phyloP scores from a whole-genome alignment of 2,888 invertebrate genomes.

The Mylabris sibirica region DNA sequence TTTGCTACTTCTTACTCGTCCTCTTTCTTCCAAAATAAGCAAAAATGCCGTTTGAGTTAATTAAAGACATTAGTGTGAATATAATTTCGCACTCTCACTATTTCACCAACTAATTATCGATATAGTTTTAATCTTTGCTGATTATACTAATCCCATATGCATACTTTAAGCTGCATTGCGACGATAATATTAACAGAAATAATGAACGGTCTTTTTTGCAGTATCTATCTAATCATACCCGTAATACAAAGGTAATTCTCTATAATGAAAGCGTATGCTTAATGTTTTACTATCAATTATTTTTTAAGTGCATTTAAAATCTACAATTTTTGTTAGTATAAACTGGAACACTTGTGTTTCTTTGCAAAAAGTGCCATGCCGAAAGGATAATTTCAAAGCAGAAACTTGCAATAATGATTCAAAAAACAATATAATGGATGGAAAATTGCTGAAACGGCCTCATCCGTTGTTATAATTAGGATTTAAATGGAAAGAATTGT shows the following conservation, averaged over 20 bases:
- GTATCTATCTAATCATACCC: neutral
- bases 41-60: neutral
- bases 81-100: neutral
- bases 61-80: neutral
- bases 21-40: neutral
- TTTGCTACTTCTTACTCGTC: no score
- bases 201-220: conserved; percentile 2
- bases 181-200: neutral
- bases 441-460: neutral
- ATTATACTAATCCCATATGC: neutral
- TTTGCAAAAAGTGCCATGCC: neutral
- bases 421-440: neutral
- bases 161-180: neutral
- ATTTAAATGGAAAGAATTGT: neutral
- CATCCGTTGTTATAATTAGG: neutral
- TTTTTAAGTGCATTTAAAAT: neutral
- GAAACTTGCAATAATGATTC: neutral
- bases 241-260: neutral
- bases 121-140: conserved; percentile 8
- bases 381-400: neutral
- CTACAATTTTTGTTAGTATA: neutral
- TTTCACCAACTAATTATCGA: neutral
- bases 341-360: neutral
- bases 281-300: neutral
- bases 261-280: neutral